These are phyloP conservation scores for Karalla daura DNA, from an alignment of 2,797 vertebrate genomes.

Conservation along the genomic window DNA sequence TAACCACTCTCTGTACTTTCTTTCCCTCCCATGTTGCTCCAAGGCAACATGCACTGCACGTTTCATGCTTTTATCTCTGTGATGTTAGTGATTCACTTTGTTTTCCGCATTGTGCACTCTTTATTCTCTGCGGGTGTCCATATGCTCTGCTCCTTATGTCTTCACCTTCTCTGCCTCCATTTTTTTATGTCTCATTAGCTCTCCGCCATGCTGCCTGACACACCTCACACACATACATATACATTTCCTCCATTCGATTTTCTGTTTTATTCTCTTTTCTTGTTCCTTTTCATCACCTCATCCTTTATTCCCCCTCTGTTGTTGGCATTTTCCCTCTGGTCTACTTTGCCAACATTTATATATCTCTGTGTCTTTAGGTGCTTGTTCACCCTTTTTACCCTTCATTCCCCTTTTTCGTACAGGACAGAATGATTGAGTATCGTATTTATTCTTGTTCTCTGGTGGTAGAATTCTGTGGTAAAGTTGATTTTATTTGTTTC, in stretches of 20 bases:
- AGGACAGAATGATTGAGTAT: no score
- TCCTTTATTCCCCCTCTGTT: neutral
- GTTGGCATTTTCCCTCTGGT: neutral
- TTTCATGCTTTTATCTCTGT: neutral
- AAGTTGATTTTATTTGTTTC: no score
- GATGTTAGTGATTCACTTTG: conserved; percentile 1
- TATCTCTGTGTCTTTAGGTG: neutral
- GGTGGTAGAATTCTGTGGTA: no score
- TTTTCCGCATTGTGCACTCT: conserved; percentile 7
- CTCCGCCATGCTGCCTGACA: neutral
- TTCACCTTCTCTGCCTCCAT: neutral
- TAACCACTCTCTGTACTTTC: neutral
- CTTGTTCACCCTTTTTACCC: neutral
- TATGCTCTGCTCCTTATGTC: conserved; percentile 1
- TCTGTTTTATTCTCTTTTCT: conserved; percentile 1
- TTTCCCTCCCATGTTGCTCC: neutral
- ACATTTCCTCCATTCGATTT: neutral
- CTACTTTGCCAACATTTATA: no score
- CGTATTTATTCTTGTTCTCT: no score
- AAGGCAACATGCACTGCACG: neutral
- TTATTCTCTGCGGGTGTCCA: conserved; percentile 29
- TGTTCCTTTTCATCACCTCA: neutral
- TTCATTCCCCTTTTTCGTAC: neutral
- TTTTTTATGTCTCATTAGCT: conserved; percentile 41
- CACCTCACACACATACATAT: neutral